Evolutionary conservation across 2,797 vertebrate genomes (phyloP), one percentile per base, ranked within the genome.

Genomic region (Amblyopsis hoosieri): DNA sequence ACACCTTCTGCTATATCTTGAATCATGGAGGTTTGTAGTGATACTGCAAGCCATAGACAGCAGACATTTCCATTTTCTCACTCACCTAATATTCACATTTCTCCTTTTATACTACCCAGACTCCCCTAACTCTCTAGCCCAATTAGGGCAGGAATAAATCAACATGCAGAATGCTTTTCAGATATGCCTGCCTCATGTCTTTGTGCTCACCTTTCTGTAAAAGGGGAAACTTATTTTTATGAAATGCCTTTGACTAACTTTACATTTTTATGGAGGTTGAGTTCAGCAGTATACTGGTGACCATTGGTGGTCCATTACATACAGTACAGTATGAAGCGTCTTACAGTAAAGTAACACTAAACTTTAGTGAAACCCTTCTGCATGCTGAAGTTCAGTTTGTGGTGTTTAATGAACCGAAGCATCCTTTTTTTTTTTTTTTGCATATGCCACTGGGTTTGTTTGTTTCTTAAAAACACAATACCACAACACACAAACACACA

Each of bases 71-170:
- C 37, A 42, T 42, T 42, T 60, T 11, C 55, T 46, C 59, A 23
- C 74, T 67, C 15, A 14, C 62, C 45, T 23, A 23, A 47, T 13
- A 48, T 42, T 72, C 72, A 49, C 60, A 55, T 33, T 48, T 56
- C 80, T 85, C 87, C 83, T 64, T 83, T 75, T 74, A 72, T 13
- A 74, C 70, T 79, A 50, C 54, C 57, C 45, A 23, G 66, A 56
- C 74, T 72, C 71, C 71, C 69, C 79, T 54, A 11, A 42, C 72
- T 79, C 75, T 67, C 65, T 75, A 62, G 17, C 84, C 79, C 84
- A 87, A 84, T 85, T 69, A 83, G 74, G 73, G 70, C 81, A 78
- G 75, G 66, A 75, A 70, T 86, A 85, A 88, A 86, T 87, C 72
- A 72, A 79, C 76, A 82, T 83, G 74, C 73, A 64, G 46, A 46